Percentiles rank a stretch among this genome's conserved stretches.
Conservation (phyloP, 92 coral and sea anemone genomes). For the Porites evermanni region DNA sequence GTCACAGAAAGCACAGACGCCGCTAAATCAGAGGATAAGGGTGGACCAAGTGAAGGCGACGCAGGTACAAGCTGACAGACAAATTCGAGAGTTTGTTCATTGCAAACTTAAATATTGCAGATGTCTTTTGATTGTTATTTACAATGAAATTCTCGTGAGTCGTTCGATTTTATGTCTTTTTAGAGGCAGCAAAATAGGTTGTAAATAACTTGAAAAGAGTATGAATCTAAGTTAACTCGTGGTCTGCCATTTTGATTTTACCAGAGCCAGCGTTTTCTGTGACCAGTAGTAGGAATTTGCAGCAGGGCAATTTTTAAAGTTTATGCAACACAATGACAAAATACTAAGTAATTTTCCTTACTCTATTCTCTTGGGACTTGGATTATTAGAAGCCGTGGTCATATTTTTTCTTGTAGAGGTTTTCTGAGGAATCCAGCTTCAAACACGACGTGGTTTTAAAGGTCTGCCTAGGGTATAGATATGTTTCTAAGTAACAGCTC, state of each 20-base stretch:
- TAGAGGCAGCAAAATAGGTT: neutral
- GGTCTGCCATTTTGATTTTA: too few species aligned
- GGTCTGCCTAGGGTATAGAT: too few species aligned
- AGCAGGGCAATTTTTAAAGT: neutral
- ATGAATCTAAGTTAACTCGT: too few species aligned
- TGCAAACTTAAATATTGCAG: neutral
- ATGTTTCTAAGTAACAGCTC: too few species aligned
- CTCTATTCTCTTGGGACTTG: too few species aligned
- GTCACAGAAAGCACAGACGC: conserved; percentile 20
- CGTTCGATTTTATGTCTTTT: neutral
- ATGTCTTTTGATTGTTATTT: neutral
- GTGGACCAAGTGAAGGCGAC: neutral
- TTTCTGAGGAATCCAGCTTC: too few species aligned
- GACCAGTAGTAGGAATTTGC: neutral
- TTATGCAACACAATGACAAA: neutral
- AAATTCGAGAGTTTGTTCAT: neutral
- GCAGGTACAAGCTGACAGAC: conserved; percentile 50
- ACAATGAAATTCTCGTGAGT: neutral
- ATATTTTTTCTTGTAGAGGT: too few species aligned
- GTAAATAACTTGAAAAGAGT: neutral
- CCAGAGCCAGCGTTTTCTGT: neutral
- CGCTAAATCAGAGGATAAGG: conserved; percentile 33
- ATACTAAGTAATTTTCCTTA: too few species aligned
- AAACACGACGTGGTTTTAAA: too few species aligned
- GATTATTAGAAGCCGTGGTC: too few species aligned